Evolutionary conservation across 2,888 invertebrate species (phyloP), one percentile per base, ranked within the genome.

Genomic region (Hermaeophaga mercurialis): DNA sequence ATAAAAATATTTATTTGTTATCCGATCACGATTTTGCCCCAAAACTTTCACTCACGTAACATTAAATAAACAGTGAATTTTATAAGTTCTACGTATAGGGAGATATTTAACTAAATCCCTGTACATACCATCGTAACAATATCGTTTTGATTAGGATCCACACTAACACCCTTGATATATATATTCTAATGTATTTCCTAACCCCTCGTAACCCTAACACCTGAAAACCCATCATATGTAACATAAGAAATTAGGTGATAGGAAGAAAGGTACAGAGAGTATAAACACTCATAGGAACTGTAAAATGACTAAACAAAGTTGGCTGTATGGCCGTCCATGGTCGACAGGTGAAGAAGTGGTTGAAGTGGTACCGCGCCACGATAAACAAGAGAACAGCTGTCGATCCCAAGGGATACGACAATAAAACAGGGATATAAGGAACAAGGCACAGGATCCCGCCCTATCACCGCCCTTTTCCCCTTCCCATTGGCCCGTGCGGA

Each of bases 281-380:
- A 54, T 60, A 54, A 60, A 57, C 60, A 58, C 58, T 55, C 54
- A 49, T 41, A 58, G 31, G 18, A 61, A 57, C 58, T 45, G 56
- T 54, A 54, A 63, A 64, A 60, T 62, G 62, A 62, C 58, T 56
- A 60, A 61, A 56, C 52, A 34, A 53, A 58, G 59, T 58, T 56
- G 61, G 49, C 62, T 65, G 61, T 62, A 68, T 66, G 68, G 68
- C 66, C 66, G 67, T 59, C 66, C 47, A 55, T 57, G 59, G 57
- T 53, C 50, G 59, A 69, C 72, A 73, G 74, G 73, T 73, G 74
- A 70, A 70, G 73, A 73, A 73, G 70, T 71, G 71, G 58, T 67
- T 66, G 73, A 74, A 73, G 71, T 72, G 73, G 70, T 68, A 66
- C 52, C 46, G 55, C 59, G 57, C 41, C 56, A 49, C 56, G 57